Evolutionary conservation across 2,797 vertebrate species (phyloP).

Genomic region (Sylvia borin): DNA sequence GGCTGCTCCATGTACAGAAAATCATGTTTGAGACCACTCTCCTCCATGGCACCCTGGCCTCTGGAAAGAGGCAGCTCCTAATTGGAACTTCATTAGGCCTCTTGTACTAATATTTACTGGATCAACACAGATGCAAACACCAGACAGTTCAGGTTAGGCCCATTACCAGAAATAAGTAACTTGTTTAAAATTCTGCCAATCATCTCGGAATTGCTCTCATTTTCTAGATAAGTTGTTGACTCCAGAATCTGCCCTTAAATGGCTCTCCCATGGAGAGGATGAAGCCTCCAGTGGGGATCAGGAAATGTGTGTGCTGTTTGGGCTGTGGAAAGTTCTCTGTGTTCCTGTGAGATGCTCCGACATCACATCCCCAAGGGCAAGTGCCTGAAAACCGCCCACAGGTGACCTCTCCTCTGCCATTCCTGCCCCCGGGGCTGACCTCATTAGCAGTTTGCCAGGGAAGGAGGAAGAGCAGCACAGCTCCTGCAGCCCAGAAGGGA

Average conservation of each 20-base stretch:
- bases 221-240: neutral
- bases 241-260: neutral
- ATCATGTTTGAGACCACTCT: neutral
- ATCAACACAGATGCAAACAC: neutral
- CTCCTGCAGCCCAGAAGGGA: neutral
- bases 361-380: neutral
- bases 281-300: neutral
- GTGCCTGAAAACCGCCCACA: neutral
- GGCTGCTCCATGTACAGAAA: neutral
- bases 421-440: neutral
- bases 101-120: neutral
- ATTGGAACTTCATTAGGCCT: neutral
- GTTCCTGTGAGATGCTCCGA: neutral
- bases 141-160: neutral
- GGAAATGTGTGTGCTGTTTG: neutral
- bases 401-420: neutral
- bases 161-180: neutral
- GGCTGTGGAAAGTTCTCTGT: fast-evolving
- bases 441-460: neutral
- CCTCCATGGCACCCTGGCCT: neutral
- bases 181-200: neutral
- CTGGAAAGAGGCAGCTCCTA: neutral
- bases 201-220: neutral
- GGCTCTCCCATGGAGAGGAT: neutral
- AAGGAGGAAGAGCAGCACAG: neutral